Evolutionary conservation across 2,888 invertebrate species (phyloP).

Genomic region (Eristalis pertinax): DNA sequence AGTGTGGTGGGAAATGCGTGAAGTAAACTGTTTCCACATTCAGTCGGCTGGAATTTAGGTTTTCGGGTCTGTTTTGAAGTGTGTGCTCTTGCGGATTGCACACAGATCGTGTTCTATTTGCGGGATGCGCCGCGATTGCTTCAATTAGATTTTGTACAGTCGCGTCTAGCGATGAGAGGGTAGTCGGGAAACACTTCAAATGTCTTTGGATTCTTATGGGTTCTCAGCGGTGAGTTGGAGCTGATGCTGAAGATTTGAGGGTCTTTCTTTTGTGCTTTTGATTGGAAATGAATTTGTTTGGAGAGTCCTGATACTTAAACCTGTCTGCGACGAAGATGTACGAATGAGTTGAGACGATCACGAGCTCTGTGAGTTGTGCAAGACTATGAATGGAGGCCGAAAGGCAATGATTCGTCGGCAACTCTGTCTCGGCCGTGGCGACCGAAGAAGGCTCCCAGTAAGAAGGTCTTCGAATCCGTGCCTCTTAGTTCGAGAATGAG

Average conservation of each 20-base stretch:
- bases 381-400: too few relatives aligned
- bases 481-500: too few relatives aligned
- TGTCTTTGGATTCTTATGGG: not conserved
- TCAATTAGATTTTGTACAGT: not conserved
- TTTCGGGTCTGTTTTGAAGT: not conserved
- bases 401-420: too few relatives aligned
- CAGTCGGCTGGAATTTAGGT: not conserved
- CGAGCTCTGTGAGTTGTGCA: too few relatives aligned
- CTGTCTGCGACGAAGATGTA: too few relatives aligned
- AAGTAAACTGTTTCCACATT: not conserved
- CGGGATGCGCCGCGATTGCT: not conserved
- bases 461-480: too few relatives aligned
- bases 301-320: too few relatives aligned
- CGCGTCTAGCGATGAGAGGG: not conserved
- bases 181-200: not conserved
- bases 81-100: not conserved
- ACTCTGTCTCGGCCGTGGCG: too few relatives aligned
- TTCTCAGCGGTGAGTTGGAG: not conserved
- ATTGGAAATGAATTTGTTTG: too few relatives aligned
- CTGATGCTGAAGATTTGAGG: not conserved
- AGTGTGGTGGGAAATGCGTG: constrained; percentile 76
- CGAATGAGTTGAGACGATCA: too few relatives aligned
- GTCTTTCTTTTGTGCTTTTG: too few relatives aligned
- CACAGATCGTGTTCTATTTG: not conserved
- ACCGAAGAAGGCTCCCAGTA: too few relatives aligned